Evolutionary conservation across 64 coral and sea anemone species (phyloP), one percentile per base, ranked within the genome.

Genomic region (Montipora capricornis): DNA sequence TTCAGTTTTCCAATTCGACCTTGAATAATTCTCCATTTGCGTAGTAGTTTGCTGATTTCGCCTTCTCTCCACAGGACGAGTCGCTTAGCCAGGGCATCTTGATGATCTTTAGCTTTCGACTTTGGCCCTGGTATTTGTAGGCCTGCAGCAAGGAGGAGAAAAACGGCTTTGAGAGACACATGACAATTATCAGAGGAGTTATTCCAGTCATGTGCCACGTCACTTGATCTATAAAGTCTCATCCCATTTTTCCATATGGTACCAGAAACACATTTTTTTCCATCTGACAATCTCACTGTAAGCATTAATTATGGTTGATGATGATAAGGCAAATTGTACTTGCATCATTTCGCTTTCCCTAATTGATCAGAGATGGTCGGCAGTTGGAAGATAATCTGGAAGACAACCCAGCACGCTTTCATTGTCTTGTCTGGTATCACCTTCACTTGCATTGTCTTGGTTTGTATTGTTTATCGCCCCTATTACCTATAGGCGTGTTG

Each of bases 41-140:
- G 87, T 53, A 89, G 51, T 73, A 89, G 47, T 44, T 89, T 78
- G 74, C 47, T 77, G 75, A 89, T 89, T 89, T 89, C 74, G 22
- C 74, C 87, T 74, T 57, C 87, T 79, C 50, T 89, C 74, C 87
- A 89, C 10, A 75, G 87, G 16, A 48, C 51, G 50, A 89, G 87
- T 51, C 87, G 74, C 47, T 89, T 89, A 22, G 87, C 37, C 50
- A 78, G 47, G 47, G 68, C 68, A 10, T 89, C 87, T 53, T 89
- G 75, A 73, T 89, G 87, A n/a, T 89, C 87, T 68, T 78, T 89
- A 68, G 83, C 83, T 87, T 87, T 87, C 29, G 83, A 87, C 83
- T 87, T 87, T 45, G 83, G 83, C 60, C 83, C 68, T 87, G 83
- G 83, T 73, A 70, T 87, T 87, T 87, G 68, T 67, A 87, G 83